Percentiles rank a stretch among this genome's conserved stretches.
These are phyloP conservation scores for Peromyscus polionotus DNA, from an alignment of 2,113 vertebrate genomes.

Conservation along the genomic window DNA sequence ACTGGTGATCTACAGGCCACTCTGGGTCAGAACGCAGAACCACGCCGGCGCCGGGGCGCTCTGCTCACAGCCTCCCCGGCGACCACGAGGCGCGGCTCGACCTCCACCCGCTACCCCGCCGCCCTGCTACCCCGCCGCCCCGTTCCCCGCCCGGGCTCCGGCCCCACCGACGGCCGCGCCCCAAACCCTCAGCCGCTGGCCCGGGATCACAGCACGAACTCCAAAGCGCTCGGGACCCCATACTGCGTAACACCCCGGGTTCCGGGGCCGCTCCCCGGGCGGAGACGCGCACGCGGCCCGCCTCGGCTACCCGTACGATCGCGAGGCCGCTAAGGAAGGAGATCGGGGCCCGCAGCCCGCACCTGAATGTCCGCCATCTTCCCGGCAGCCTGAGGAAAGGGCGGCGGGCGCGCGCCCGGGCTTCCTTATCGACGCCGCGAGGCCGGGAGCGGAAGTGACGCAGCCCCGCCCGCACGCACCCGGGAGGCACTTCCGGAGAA, in stretches of 20 bases:
- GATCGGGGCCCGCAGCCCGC: background rate
- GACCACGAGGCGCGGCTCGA: background rate
- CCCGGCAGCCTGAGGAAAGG: constrained; percentile 35
- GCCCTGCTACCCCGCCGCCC: background rate
- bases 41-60: background rate
- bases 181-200: background rate
- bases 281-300: background rate
- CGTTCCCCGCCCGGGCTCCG: too few species aligned
- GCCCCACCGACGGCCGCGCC: background rate
- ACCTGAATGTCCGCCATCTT: constrained; percentile 85
- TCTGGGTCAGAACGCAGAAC: background rate
- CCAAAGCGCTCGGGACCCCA: background rate
- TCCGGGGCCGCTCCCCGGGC: accelerated
- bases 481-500: background rate
- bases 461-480: too few species aligned
- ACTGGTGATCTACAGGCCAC: too few species aligned
- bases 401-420: accelerated
- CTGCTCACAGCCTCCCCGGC: background rate
- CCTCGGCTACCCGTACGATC: too few species aligned
- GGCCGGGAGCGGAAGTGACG: constrained; percentile 71
- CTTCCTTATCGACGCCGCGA: constrained; percentile 66
- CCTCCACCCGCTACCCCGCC: too few species aligned
- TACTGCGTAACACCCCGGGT: accelerated
- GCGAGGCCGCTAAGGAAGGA: too few species aligned
- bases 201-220: background rate